Evolutionary conservation across 2,888 invertebrate genomes (phyloP), one percentile per base, ranked within the genome.

Genomic region (Nephrotoma appendiculata): DNA sequence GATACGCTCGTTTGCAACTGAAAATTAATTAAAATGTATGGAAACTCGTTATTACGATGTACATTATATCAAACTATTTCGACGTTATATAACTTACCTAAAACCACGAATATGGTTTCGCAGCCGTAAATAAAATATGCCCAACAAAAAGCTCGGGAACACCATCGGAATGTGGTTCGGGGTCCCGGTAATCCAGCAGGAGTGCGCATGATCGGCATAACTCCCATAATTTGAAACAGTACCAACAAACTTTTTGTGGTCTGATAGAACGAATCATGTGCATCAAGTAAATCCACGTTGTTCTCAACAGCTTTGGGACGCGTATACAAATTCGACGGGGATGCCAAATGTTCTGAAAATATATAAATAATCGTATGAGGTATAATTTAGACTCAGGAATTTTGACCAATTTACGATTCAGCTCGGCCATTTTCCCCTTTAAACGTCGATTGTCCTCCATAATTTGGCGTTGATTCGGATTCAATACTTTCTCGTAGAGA

Each of bases 141-240:
- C 93, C 95, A 95, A 86, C 94, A 90, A 9, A 94, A 94, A 5
- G 94, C 94, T 88, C 93, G 93, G 0, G 95, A 95, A 87, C 93
- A 92, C 95, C 95, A 95, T 86, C 93, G 93, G 89, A 90, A 94
- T 12, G 93, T 94, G 0, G 94, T 94, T 0, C 94, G 89, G 88
- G 92, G 87, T 90, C 92, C 86, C 91, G 92, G 90, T 89, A 91
- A 87, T 89, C 91, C 91, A 89, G 92, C 92, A 2, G 94, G 93
- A 85, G 94, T 94, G 83, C 95, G 92, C 92, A 95, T 94, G 83
- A 95, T 94, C 0, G 95, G 95, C 95, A 95, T 95, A 0, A 95
- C 92, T 3, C 95, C 95, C 95, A 95, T 95, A 83, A 95, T 94
- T 90, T 95, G 95, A 89, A 95, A 95, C 5, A 95, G 91, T 0